Base-by-base conservation (phyloP, 2,797 vertebrate genomes). In the Enteromius radiatus region DNA sequence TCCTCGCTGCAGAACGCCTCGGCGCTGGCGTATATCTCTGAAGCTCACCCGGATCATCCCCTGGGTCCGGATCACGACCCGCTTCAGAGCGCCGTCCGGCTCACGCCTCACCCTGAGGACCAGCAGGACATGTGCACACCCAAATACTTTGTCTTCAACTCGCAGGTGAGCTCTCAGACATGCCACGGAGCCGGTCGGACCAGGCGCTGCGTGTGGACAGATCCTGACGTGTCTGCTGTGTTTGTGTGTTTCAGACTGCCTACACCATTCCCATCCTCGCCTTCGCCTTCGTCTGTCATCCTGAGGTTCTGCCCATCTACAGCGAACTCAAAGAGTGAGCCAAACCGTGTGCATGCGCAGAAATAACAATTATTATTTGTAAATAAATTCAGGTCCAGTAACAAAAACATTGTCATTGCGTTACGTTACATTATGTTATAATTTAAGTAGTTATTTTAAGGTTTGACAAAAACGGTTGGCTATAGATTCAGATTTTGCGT, bases 261-360 rank as follows among this genome's bases (percentile, higher is more conserved):
- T 99, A 99, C 92, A 96, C 98, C 15, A 91, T 99, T 61, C 98
- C 98, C 69, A 99, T 99, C 91, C 93, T 99, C 88, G 97, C 97
- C 33, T 99, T 99, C 88, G 97, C 98, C 47, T 99, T 99, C 36
- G 98, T 99, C 87, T 99, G 98, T 91, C 98, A 99, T 76, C 98
- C 98, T 0, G 98, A 99, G 87, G 96, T 99, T 71, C 94, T 99
- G 87, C 98, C 98, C 36, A 98, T 99, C 94, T 99, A 99, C 96
- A 99, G 97, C 69, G 98, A 99, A 92, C 96, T 99, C 28, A 99
- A 97, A 96, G 96, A 97, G 98, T 99, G 93, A 96, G 97, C 87
- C 0, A 8, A 65, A 56, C 26, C 7, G 4, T 21, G 4, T 47
- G 15, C 23, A 47, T 70, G 17, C 1, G 4, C 6, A 31, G 7